These are phyloP conservation scores for Aspidiotus rigidus DNA, from an alignment of 2,888 invertebrate genomes.

Conservation along the genomic window DNA sequence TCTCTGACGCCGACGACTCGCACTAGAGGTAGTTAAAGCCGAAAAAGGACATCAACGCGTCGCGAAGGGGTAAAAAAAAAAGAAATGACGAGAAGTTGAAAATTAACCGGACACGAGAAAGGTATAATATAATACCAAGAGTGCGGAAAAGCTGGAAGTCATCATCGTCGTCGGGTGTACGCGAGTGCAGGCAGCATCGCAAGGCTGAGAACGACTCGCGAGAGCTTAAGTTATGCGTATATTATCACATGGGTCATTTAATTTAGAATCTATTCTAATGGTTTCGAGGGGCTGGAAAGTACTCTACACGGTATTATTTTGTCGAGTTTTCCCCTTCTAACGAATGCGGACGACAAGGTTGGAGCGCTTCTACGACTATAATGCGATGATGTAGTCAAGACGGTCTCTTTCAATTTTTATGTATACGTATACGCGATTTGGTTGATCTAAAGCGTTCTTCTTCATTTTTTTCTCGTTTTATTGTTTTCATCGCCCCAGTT, in stretches of 20 bases:
- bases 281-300: slow-evolving; percentile 24
- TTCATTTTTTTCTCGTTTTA: slow-evolving; percentile 15
- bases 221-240: slow-evolving; percentile 20
- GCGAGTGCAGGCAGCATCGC: background rate
- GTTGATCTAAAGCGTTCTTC: background rate
- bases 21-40: too few relatives aligned
- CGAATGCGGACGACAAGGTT: slow-evolving; percentile 16
- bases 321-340: slow-evolving; percentile 12
- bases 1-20: too few relatives aligned
- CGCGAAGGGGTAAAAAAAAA: background rate
- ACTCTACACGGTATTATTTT: slow-evolving; percentile 19
- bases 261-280: slow-evolving; percentile 30
- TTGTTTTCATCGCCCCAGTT: slow-evolving; percentile 23
- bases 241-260: slow-evolving; percentile 31
- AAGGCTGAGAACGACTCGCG: background rate
- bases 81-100: background rate
- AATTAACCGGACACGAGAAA: slow-evolving; percentile 1
- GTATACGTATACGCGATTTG: background rate
- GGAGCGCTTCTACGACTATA: slow-evolving; percentile 6
- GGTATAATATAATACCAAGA: background rate
- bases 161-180: background rate
- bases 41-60: too few relatives aligned
- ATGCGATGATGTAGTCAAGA: slow-evolving; percentile 6
- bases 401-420: slow-evolving; percentile 18
- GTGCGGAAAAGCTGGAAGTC: background rate